Evolutionary conservation across 2,797 vertebrate genomes (phyloP).

Genomic region (Intellagama lesueurii): DNA sequence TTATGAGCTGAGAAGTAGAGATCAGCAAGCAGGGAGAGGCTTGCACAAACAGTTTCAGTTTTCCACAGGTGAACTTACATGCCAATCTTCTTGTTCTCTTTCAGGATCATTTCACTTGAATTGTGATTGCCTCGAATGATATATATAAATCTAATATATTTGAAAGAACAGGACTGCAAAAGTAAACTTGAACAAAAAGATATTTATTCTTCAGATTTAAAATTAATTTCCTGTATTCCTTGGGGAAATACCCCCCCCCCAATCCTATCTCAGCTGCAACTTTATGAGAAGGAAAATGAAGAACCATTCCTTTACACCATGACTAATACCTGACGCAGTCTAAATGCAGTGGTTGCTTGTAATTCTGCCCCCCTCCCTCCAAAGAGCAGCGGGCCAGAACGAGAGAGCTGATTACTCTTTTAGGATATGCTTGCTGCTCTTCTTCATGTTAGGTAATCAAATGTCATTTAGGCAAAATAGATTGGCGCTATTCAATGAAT

Average conservation of each 20-base stretch:
- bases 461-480: conserved; percentile 88
- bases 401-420: conserved; percentile 73
- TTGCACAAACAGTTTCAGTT: conserved; percentile 14
- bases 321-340: conserved; percentile 74
- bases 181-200: conserved; percentile 76
- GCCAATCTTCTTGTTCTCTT: conserved; percentile 60
- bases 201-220: conserved; percentile 82
- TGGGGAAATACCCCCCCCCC: conserved; percentile 65
- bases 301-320: conserved; percentile 72
- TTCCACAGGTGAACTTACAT: conserved; percentile 43
- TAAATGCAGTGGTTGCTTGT: conserved; percentile 74
- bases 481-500: conserved; percentile 85
- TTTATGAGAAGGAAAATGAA: conserved; percentile 76
- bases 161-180: conserved; percentile 70
- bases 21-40: conserved; percentile 1
- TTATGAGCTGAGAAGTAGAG: conserved; percentile 21
- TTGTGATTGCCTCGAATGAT: conserved; percentile 65
- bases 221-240: conserved; percentile 85
- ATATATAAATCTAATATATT: conserved; percentile 63
- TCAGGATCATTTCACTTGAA: conserved; percentile 75
- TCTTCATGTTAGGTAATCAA: conserved; percentile 84
- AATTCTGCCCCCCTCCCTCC: conserved; percentile 41
- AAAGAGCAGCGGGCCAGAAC: conserved; percentile 63
- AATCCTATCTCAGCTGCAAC: conserved; percentile 73
- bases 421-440: conserved; percentile 75